Base-by-base conservation (phyloP, 2,797 vertebrate genomes). In the Peromyscus aztecus region DNA sequence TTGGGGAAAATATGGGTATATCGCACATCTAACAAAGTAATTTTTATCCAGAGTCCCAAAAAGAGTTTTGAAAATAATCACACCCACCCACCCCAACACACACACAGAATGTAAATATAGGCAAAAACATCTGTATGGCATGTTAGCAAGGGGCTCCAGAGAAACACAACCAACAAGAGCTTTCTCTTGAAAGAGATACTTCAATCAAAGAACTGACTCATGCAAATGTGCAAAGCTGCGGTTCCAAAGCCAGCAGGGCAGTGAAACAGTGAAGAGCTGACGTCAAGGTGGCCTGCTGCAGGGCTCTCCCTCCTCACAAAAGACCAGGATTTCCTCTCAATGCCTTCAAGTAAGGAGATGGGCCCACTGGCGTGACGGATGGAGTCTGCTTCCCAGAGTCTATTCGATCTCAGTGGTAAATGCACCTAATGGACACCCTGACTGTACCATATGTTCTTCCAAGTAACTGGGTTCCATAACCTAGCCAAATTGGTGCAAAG, bases 321-420 rank as follows among this genome's bases (percentile, higher is more conserved):
- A 19, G 3, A 21, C 4, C 40, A 49, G 29, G 31, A 29, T 49
- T 82, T 91, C 77, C 77, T 29, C 24, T 76, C 49, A 46, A 77
- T 16, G 34, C 84, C 69, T 91, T 78, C 73, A 80, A 11, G 65
- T 75, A 46, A 89, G 6, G 73, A 14, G 23, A 80, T 63, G 13
- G 49, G 40, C 23, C 61, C 59, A 16, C 4, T 0, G 11, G 52
- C 8, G 24, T 24, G 49, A 77, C 52, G 29, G 31, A 65, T 16
- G 46, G 31, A 34, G 19, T 8, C 16, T 89, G n/a, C 4, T 94
- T 92, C 89, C 61, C 46, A 65, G 40, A 89, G 14, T 63, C 37
- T 49, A 89, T 29, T 76, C 52, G 40, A 95, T 59, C 84, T 85
- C 89, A 57, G 65, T 75, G 49, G 40, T 84, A 92, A 65, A 73